Evolutionary conservation across 1,140 invertebrate species (phyloP), one percentile per base, ranked within the genome.

Genomic region (Anastrepha obliqua): DNA sequence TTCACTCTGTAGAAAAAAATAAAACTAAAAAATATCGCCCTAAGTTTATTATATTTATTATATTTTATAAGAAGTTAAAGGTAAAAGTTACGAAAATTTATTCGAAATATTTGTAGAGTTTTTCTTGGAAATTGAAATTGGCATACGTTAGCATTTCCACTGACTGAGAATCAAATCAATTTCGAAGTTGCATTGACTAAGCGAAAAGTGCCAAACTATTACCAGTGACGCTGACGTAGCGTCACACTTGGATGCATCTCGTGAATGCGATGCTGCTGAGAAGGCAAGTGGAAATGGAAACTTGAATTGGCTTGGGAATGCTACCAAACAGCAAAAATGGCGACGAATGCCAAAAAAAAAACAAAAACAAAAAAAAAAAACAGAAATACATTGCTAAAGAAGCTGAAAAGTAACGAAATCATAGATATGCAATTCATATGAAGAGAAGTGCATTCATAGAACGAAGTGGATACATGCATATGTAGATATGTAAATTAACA

Each of bases 301-400:
- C 44, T 20, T 11, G 74, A 81, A 81, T 81, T 58, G 74, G 74
- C 74, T 81, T 81, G 74, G 74, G 74, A 81, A 81, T 81, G 74
- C 44, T 55, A 6, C 2, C 74, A 11, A 51, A 51, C 42, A 7
- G 74, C 74, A 81, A 81, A 81, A 81, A 81, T 20, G n/a, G 60
- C 60, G 4, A n/a, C 8, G 60, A 62, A 62, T 62, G 8, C 15
- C 67, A 47, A 74, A 55, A 47, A 51, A 74, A 74, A 47, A 47
- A 4, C 11, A 81, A 81, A 39, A 42, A 81, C 44, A 47, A 0
- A 44, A 51, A 0, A 44, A 51, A 42, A 74, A 74, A 70, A 70
- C 39, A 4, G 42, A 74, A 42, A 42, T 29, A 62, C 15, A n/a
- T 62, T 62, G 60, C 60, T 5, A 62, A 55, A 55, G 6, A 2